Evolutionary conservation across 2,113 vertebrate genomes (phyloP), one percentile per base, ranked within the genome.

Genomic region (Pica pica): DNA sequence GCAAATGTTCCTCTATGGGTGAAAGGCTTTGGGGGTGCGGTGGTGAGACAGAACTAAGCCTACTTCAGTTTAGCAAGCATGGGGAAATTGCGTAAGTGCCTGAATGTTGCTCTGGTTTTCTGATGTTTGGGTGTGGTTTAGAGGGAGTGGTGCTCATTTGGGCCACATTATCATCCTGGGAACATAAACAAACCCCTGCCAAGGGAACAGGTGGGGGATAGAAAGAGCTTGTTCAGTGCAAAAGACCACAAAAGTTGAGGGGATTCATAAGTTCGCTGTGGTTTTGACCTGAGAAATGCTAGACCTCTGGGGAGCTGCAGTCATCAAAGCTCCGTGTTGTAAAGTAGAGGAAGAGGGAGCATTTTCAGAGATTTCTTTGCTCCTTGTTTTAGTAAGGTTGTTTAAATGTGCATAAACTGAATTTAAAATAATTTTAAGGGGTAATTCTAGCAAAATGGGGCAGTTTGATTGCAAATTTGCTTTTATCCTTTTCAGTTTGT

Each of bases 1-100:
- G 4, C 5, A 50, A 24, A 22, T 16, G 1, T 70, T 93, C 46
- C 31, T 50, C 11, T 31, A 2, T 0, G 3, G 13, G 10, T 1
- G 1, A 22, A 70, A 37, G 27, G 17, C 12, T 27, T 2, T 14
- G 18, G 6, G 11, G 7, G 1, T 37, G 30, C 30, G 27, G 30
- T 63, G n/a, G 11, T 46, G 31, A 39, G 31, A 35, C 2, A 6
- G 13, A 1, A 76, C 11, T 83, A 50, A 71, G 23, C 13, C 68
- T 33, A 26, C 7, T 20, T 75, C 16, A 4, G 16, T 60, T 65
- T 35, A 37, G 33, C 16, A 56, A 46, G 19, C 3, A 0, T 12
- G 23, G 5, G 33, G 44, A 68, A 68, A 59, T 44, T 50, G 21
- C 16, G 2, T 35, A 79, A 59, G 11, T 9, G 73, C 26, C 44